Base-by-base conservation (phyloP, 2,797 vertebrate species). In the Enteromius fasciolatus region DNA sequence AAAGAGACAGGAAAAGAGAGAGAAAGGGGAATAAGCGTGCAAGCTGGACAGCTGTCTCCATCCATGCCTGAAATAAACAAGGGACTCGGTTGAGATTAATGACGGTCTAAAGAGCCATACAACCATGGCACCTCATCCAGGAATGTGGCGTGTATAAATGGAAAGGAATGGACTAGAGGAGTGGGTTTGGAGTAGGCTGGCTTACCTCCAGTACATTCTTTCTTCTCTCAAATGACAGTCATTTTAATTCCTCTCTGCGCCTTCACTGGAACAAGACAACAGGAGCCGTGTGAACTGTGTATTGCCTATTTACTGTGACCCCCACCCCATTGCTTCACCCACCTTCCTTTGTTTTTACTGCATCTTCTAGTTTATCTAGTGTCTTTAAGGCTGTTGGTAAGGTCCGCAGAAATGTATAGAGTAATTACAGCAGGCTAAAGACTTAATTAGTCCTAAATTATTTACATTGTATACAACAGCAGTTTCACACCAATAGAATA, bases 11-110 rank as follows among this genome's bases (percentile, higher is more conserved):
- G 63, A 66, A 84, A 69, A 61, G 31, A 61, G 46, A 39, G 44
- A 72, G 67, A 59, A 64, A 78, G 36, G n/a, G 63, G 66, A 63
- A 69, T 64, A 77, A 80, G 88, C 86, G 91, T 85, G 87, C 89
- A 90, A 89, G 89, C 82, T 18, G 90, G 86, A 91, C 97, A 97
- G 96, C 96, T 97, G 96, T 94, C 93, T 93, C 89, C 87, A 92
- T 94, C 94, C 94, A 92, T 90, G 93, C 79, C 90, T 85, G 88
- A 96, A 96, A 95, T 95, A 94, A 94, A 96, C 94, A 94, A 95
- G 92, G 87, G 89, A 86, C 89, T 94, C 93, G 83, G 84, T 91
- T 91, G 93, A 97, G 96, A 97, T 97, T 95, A 95, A 97, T 97
- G 93, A 93, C 91, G 86, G 93, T 95, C 94, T 95, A 92, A 95